phyloP scores from a whole-genome alignment of 2,797 vertebrate genomes.

The Peromyscus eremicus region DNA sequence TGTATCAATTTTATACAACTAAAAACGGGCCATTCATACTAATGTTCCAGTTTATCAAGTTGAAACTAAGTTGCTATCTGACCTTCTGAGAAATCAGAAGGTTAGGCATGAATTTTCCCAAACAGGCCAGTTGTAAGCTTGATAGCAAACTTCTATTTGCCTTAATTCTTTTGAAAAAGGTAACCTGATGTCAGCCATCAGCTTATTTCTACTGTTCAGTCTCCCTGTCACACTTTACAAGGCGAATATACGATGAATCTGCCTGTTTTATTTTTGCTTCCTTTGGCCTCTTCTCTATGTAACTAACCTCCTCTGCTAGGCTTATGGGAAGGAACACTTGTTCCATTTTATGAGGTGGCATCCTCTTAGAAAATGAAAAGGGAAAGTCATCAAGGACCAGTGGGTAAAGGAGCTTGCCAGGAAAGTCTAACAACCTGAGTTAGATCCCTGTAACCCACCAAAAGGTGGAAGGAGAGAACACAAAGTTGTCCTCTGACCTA shows the following conservation, averaged over 20 bases:
- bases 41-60: neutral
- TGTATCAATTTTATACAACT: constrained; percentile 7
- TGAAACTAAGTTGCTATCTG: neutral
- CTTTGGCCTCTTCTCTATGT: neutral
- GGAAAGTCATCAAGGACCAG: neutral
- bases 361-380: neutral
- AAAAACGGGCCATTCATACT: neutral
- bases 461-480: neutral
- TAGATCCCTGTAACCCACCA: neutral
- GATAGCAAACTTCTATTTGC: neutral
- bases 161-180: neutral
- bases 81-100: neutral
- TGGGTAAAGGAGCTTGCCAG: neutral
- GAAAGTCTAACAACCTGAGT: neutral
- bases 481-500: neutral
- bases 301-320: neutral
- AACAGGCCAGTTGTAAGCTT: neutral
- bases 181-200: neutral
- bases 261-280: neutral
- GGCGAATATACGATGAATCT: neutral
- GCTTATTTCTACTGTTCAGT: neutral
- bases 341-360: neutral
- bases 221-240: neutral
- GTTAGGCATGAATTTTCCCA: neutral
- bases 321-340: neutral